Evolutionary conservation across 2,113 vertebrate species (phyloP).

Genomic region (Catharus minimus): DNA sequence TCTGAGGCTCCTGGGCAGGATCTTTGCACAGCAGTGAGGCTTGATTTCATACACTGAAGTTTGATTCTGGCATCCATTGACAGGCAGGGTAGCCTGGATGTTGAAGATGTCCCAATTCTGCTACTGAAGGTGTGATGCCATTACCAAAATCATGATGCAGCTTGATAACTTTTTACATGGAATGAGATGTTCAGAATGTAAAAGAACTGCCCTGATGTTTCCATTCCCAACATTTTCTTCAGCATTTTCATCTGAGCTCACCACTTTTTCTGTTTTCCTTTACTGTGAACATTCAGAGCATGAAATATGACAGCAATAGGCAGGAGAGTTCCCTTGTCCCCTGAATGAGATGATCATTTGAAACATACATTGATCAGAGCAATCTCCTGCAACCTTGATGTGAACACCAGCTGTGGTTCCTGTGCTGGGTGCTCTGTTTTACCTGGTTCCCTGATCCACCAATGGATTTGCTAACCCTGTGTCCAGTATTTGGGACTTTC

Average conservation of each 20-base stretch:
- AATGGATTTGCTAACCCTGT: not conserved
- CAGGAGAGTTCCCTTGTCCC: not conserved
- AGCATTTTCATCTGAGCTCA: not conserved
- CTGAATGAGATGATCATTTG: fast-evolving
- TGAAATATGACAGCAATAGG: fast-evolving
- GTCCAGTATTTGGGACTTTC: not conserved
- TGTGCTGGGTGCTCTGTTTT: not conserved
- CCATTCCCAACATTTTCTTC: not conserved
- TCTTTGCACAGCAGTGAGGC: not conserved
- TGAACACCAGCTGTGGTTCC: not conserved
- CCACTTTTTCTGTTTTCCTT: not conserved
- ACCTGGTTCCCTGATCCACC: not conserved
- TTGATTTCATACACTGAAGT: not conserved
- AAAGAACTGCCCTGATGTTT: not conserved
- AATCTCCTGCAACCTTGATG: not conserved
- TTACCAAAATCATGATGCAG: not conserved
- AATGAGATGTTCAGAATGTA: not conserved
- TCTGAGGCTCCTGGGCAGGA: not conserved
- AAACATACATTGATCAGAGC: not conserved
- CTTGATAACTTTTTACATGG: not conserved
- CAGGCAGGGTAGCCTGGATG: not conserved
- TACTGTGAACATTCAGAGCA: not conserved
- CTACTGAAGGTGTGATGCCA: not conserved
- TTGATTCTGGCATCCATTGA: not conserved
- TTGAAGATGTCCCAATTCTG: not conserved